Percentiles rank a stretch among this genome's conserved stretches.
These are phyloP conservation scores for Stenotaenia linearis DNA, from an alignment of 2,888 invertebrate species.

Conservation along the genomic window DNA sequence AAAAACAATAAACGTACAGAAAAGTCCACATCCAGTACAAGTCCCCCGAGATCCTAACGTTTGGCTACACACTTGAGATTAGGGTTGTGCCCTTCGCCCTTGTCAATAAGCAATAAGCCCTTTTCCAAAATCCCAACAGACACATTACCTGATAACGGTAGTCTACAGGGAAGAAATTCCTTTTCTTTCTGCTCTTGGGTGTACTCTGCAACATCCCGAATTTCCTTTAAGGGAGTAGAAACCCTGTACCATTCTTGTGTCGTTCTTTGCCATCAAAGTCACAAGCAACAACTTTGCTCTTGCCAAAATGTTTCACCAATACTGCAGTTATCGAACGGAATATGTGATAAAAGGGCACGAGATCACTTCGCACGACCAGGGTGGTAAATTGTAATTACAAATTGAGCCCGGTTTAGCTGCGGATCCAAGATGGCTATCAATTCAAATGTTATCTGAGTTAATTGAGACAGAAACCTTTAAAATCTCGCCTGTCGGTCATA, in stretches of 20 bases:
- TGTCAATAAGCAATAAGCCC: constrained; percentile 4
- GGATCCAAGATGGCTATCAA: neutral
- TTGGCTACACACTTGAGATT: neutral
- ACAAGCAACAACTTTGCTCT: neutral
- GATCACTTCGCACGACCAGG: neutral
- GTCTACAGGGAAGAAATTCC: constrained; percentile 4
- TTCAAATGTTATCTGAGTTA: neutral
- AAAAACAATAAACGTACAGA: neutral
- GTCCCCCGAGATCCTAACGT: neutral
- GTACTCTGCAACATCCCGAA: neutral
- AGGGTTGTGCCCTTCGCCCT: neutral
- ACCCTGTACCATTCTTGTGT: neutral
- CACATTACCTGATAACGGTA: neutral
- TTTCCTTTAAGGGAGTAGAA: neutral
- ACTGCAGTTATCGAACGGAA: neutral
- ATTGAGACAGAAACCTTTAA: constrained; percentile 5
- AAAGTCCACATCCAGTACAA: neutral
- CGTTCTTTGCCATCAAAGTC: neutral
- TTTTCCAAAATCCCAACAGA: neutral
- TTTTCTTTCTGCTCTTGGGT: neutral
- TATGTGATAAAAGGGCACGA: neutral
- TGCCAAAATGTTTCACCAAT: neutral
- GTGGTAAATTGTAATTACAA: constrained; percentile 9
- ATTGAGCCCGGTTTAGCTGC: neutral
- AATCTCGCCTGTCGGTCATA: neutral